These are phyloP conservation scores for Colletes gigas DNA, from an alignment of 1,140 invertebrate genomes.

Conservation along the genomic window DNA sequence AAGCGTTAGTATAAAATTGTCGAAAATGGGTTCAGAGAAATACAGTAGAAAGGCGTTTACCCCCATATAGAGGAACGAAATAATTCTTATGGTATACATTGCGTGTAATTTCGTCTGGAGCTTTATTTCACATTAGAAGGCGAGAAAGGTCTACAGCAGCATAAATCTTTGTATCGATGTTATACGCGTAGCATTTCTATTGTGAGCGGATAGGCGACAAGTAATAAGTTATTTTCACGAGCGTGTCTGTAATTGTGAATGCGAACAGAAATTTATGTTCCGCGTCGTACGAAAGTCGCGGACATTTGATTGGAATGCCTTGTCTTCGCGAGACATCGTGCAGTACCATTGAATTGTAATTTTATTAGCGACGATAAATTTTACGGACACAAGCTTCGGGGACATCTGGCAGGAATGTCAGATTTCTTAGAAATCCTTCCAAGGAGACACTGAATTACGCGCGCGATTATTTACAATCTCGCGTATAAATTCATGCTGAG, in stretches of 20 bases:
- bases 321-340: slow-evolving; percentile 1
- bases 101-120: slow-evolving; percentile 10
- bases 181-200: slow-evolving; percentile 31
- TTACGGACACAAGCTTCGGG: background rate
- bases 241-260: slow-evolving; percentile 22
- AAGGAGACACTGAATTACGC: background rate
- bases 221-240: slow-evolving; percentile 49
- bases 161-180: slow-evolving; percentile 42
- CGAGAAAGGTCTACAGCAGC: background rate
- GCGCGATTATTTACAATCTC: background rate
- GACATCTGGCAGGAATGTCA: slow-evolving; percentile 27
- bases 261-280: slow-evolving; percentile 33
- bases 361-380: slow-evolving; percentile 42
- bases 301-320: slow-evolving; percentile 35
- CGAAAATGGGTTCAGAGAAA: background rate
- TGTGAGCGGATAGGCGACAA: slow-evolving; percentile 36
- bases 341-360: slow-evolving; percentile 24
- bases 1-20: background rate
- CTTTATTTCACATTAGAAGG: slow-evolving; percentile 8
- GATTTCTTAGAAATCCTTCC: background rate
- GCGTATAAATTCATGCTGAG: background rate
- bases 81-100: slow-evolving; percentile 7
- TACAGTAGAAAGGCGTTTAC: too few relatives aligned
- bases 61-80: background rate
- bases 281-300: slow-evolving; percentile 9